Evolutionary conservation across 2,888 invertebrate genomes (phyloP).

Genomic region (Lepetodrilus schrolli): DNA sequence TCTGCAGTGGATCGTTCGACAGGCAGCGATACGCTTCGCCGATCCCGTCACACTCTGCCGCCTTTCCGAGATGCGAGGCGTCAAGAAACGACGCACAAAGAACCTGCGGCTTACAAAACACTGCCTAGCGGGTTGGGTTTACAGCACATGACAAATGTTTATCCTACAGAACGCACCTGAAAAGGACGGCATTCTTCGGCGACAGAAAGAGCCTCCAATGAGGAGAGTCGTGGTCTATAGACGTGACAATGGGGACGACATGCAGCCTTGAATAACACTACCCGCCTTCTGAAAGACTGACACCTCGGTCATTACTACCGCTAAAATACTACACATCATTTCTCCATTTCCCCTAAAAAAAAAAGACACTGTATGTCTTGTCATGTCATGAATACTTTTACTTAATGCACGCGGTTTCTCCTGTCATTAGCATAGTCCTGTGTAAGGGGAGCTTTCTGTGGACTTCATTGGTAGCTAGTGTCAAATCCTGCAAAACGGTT

Average conservation of each 20-base stretch:
- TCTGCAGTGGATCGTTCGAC: neutral
- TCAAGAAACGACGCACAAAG: neutral
- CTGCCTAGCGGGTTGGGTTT: neutral
- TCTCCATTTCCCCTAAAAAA: neutral
- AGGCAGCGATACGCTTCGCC: neutral
- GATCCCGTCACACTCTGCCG: neutral
- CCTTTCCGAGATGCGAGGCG: neutral
- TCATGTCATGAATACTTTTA: neutral
- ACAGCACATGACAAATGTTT: neutral
- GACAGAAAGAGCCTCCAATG: neutral
- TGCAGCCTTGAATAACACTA: neutral
- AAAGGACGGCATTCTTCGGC: neutral
- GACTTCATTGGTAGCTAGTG: too few species aligned
- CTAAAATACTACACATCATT: conserved; percentile 23
- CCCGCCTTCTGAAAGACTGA: neutral
- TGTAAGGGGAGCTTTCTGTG: neutral
- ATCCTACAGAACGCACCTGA: conserved; percentile 6
- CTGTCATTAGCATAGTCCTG: neutral
- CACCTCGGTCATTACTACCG: conserved; percentile 2
- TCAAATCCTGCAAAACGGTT: too few species aligned
- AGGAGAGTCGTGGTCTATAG: neutral
- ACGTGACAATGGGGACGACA: conserved; percentile 1
- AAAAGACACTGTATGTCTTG: neutral
- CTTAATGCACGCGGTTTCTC: neutral
- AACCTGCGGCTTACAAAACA: conserved; percentile 1